Evolutionary conservation across 2,888 invertebrate genomes (phyloP).

Genomic region (Sesia apiformis): DNA sequence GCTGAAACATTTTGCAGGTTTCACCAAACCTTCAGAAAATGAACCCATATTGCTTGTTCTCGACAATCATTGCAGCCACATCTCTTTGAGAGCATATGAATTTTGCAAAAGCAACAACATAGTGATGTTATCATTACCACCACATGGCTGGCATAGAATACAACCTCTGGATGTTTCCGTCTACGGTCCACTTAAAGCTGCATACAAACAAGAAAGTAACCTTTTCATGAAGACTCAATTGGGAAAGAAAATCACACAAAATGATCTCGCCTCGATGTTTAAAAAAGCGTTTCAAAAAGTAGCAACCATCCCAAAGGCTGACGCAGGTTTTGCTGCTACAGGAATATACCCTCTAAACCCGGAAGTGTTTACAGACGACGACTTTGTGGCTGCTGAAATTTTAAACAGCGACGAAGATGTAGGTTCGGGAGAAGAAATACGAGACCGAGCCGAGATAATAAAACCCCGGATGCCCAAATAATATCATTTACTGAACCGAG

Average conservation of each 20-base stretch:
- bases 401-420: too few relatives aligned
- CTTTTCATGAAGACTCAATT: background rate
- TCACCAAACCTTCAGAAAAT: too few relatives aligned
- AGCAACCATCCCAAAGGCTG: constrained; percentile 5
- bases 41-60: too few relatives aligned
- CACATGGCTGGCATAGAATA: constrained; percentile 16
- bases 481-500: too few relatives aligned
- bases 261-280: constrained; percentile 6
- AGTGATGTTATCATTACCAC: constrained; percentile 16
- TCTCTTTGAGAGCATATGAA: constrained; percentile 11
- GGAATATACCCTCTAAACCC: constrained; percentile 12
- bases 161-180: constrained; percentile 18
- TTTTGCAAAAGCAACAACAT: constrained; percentile 14
- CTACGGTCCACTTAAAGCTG: constrained; percentile 8
- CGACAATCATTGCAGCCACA: too few relatives aligned
- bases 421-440: too few relatives aligned
- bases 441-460: too few relatives aligned
- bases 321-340: constrained; percentile 3
- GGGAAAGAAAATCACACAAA: constrained; percentile 2
- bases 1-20: too few relatives aligned
- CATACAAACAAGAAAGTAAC: constrained; percentile 6
- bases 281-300: too few relatives aligned
- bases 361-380: constrained; percentile 15
- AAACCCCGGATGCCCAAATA: too few relatives aligned
- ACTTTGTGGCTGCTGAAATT: constrained; percentile 4